These are phyloP conservation scores for Hippoglossus hippoglossus DNA, from an alignment of 2,797 vertebrate species.

Conservation along the genomic window DNA sequence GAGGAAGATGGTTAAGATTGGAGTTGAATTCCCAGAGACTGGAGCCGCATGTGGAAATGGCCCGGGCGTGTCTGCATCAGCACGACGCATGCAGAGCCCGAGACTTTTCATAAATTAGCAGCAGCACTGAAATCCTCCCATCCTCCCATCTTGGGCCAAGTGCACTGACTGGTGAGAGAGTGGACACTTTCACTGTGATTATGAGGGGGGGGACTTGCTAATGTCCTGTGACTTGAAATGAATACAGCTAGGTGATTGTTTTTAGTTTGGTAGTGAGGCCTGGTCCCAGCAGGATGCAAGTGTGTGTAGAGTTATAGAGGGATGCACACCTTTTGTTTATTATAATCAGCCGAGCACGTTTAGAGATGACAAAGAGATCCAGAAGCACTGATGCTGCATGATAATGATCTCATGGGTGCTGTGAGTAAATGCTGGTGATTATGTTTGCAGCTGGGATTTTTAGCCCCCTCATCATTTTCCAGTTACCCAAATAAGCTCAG, in stretches of 20 bases:
- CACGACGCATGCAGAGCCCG: constrained; percentile 39
- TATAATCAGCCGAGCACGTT: constrained; percentile 45
- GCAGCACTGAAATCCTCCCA: constrained; percentile 45
- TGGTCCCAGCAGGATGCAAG: constrained; percentile 39
- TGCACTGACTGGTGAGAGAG: constrained; percentile 44
- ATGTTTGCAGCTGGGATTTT: constrained; percentile 49
- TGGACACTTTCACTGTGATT: constrained; percentile 7
- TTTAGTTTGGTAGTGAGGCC: not conserved
- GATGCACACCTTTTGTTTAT: constrained; percentile 41
- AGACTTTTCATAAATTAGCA: constrained; percentile 65
- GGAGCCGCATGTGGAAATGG: constrained; percentile 50
- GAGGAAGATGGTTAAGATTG: constrained; percentile 33
- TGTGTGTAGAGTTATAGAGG: not conserved
- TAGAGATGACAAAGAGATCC: constrained; percentile 52
- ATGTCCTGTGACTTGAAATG: constrained; percentile 26
- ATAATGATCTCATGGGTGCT: constrained; percentile 57
- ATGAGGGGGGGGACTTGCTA: constrained; percentile 30
- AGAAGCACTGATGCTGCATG: constrained; percentile 62
- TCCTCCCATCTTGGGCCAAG: constrained; percentile 31
- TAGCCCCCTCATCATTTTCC: constrained; percentile 47
- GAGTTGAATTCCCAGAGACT: constrained; percentile 59
- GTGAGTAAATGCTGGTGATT: constrained; percentile 59
- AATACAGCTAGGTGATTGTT: constrained; percentile 5
- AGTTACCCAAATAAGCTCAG: constrained; percentile 43
- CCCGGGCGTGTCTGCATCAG: constrained; percentile 81